These are phyloP conservation scores for Phataginus tricuspis DNA, from an alignment of 2,797 vertebrate genomes.

Conservation along the genomic window DNA sequence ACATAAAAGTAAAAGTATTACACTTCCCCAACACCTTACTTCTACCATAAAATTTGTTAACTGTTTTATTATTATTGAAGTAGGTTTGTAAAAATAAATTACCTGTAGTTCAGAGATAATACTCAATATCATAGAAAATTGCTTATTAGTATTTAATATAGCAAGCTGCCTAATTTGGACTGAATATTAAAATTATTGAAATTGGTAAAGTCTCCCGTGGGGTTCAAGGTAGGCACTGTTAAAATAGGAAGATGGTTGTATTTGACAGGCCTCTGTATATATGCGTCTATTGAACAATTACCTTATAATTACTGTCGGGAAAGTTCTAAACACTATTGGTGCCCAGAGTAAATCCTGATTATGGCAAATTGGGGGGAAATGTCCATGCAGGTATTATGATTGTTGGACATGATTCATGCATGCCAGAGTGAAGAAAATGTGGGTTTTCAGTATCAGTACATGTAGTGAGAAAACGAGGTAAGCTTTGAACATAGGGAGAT, in stretches of 20 bases:
- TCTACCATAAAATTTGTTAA: background rate
- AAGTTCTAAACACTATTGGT: background rate
- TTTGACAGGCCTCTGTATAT: background rate
- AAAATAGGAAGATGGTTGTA: background rate
- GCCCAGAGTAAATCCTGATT: background rate
- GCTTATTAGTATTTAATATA: background rate
- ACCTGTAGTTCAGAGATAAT: background rate
- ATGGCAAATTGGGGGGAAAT: background rate
- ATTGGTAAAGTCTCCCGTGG: background rate
- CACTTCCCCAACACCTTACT: background rate
- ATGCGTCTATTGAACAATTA: background rate
- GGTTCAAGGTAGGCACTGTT: background rate
- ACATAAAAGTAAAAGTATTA: background rate
- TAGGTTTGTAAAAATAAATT: background rate
- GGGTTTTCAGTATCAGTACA: background rate
- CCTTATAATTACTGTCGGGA: background rate
- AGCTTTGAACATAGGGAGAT: background rate
- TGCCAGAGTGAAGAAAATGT: background rate
- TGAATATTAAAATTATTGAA: background rate
- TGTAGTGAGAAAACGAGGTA: background rate
- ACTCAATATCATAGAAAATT: background rate
- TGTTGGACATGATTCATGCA: background rate
- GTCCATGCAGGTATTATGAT: background rate
- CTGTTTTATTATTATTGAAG: background rate
- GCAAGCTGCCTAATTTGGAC: background rate